Evolutionary conservation across 2,888 invertebrate genomes (phyloP), one percentile per base, ranked within the genome.

Genomic region (Steinernema carpocapsae): DNA sequence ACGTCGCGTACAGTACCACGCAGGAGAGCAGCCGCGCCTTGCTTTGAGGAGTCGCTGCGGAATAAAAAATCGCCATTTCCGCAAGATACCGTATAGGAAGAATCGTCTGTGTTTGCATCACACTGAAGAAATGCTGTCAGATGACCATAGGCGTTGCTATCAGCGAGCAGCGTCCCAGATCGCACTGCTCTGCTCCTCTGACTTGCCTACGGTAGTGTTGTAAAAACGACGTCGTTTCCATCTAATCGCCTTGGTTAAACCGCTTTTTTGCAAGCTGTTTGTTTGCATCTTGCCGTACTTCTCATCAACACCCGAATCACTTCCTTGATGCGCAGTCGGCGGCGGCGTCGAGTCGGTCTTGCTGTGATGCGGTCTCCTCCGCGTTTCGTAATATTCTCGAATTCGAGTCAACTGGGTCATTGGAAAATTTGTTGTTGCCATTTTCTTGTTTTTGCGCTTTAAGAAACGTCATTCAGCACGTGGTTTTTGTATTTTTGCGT

Each of bases 131-230:
- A 64, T 64, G 64, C 64, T 64, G 64, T 64, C 64, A 64, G 64
- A 64, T 64, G 64, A 64, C 32, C 64, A 64, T 64, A 64, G 64
- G 64, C 64, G 64, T 64, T 64, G 64, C 64, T 64, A 64, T 64
- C 64, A 64, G 64, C 64, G 37, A 22, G 64, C 56, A 24, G 10
- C 56, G 56, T 32, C 64, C 52, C 24, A 52, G 4, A 52, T 52
- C 52, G 52, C 6, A 10, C n/a, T n/a, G n/a, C n/a, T n/a, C 24
- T 56, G 10, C 10, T 43, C 43, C 10, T 43, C 7, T 43, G 14
- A 12, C 10, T 43, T 48, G 29, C 64, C 64, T 64, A 64, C 64
- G 64, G 64, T 64, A 64, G 26, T 26, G 64, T 64, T 64, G 64
- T 64, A 64, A 64, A 64, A 32, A 32, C 64, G 64, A 29, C 32